Evolutionary conservation across 2,113 vertebrate genomes (phyloP).

Genomic region (Phalacrocorax aristotelis): DNA sequence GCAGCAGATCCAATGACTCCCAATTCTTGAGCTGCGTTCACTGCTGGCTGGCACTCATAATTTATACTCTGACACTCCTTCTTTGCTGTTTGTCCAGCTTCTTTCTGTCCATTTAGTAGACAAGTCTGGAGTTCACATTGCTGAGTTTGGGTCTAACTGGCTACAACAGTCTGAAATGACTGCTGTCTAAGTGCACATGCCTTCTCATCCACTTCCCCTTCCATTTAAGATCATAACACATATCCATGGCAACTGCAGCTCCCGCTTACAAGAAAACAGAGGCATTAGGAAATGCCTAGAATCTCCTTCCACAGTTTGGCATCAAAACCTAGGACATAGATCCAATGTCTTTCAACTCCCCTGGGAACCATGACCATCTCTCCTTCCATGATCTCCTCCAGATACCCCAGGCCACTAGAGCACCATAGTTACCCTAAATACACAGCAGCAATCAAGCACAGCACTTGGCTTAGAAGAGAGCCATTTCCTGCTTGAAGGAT

Average conservation of each 20-base stretch:
- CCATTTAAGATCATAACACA: not conserved
- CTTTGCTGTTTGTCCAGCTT: not conserved
- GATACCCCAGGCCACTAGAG: not conserved
- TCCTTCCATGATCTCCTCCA: not conserved
- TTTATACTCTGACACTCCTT: not conserved
- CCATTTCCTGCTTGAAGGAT: not conserved
- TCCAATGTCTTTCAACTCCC: not conserved
- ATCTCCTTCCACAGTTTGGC: not conserved
- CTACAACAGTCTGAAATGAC: not conserved
- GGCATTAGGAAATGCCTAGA: not conserved
- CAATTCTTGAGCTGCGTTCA: not conserved
- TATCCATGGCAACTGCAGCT: slow-evolving; percentile 7
- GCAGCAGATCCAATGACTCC: not conserved
- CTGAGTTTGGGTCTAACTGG: not conserved
- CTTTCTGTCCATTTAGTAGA: not conserved
- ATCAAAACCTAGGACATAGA: not conserved
- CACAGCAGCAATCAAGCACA: not conserved
- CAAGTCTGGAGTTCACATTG: not conserved
- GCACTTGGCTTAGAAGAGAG: not conserved
- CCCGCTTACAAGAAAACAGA: not conserved
- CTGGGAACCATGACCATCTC: not conserved
- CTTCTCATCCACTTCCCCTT: not conserved
- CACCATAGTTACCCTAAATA: not conserved
- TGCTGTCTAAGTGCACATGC: not conserved
- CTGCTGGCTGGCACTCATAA: not conserved